Conservation (phyloP, 2,113 vertebrate genomes). For the Melanerpes aurifrons region DNA sequence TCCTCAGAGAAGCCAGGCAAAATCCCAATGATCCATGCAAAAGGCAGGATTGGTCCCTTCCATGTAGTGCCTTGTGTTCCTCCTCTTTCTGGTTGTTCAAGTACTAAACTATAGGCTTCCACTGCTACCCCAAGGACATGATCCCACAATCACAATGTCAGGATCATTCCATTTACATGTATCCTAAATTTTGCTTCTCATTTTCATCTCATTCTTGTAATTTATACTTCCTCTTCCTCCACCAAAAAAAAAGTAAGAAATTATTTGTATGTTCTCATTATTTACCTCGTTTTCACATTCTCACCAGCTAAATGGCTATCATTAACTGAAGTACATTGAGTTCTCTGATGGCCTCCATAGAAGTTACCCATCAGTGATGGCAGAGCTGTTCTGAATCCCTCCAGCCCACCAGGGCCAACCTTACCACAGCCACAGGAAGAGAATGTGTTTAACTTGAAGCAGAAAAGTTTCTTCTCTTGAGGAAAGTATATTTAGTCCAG, state of each 20-base stretch:
- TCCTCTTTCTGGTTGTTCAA: conserved; percentile 19
- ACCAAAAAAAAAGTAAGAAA: not conserved
- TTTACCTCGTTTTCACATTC: not conserved
- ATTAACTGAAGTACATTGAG: not conserved
- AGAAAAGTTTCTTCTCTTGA: not conserved
- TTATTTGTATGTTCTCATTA: not conserved
- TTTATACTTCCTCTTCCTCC: not conserved
- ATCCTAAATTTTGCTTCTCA: conserved; percentile 19
- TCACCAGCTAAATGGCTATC: not conserved
- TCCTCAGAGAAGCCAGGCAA: not conserved
- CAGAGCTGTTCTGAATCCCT: not conserved
- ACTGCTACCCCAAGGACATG: not conserved
- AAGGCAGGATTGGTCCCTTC: not conserved
- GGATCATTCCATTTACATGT: conserved; percentile 18
- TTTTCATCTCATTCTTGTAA: conserved; percentile 24
- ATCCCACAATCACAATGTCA: not conserved
- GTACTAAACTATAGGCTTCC: not conserved
- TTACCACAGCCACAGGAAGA: fast-evolving
- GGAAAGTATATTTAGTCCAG: not conserved
- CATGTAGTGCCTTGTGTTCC: not conserved
- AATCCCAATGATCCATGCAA: not conserved
- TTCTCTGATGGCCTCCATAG: not conserved
- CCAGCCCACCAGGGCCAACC: not conserved
- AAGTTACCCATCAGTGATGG: fast-evolving
- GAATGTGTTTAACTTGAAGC: not conserved